Evolutionary conservation across 2,797 vertebrate genomes (phyloP).

Genomic region (Notoglanidium macrostoma): DNA sequence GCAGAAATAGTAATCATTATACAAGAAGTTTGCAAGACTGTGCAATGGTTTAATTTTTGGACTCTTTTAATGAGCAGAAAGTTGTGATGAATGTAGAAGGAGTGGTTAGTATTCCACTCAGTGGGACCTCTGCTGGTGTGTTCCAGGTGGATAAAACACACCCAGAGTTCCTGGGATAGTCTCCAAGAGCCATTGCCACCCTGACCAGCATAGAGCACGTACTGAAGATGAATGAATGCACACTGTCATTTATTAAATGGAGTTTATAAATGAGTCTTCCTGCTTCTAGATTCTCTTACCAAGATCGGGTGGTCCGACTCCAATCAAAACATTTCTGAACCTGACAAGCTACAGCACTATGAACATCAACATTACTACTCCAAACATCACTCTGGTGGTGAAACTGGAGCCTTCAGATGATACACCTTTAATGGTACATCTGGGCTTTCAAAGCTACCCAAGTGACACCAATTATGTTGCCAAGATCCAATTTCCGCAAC

Average conservation of each 20-base stretch:
- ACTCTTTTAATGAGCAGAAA: background rate
- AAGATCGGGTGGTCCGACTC: slow-evolving; percentile 61
- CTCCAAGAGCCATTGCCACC: background rate
- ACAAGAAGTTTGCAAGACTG: background rate
- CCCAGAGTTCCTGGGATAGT: background rate
- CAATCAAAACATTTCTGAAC: slow-evolving; percentile 77
- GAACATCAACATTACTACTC: slow-evolving; percentile 79
- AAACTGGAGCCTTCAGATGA: slow-evolving; percentile 80
- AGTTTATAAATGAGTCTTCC: background rate
- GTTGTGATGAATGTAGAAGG: background rate
- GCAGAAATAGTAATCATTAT: background rate
- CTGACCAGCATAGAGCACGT: background rate
- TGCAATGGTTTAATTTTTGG: background rate
- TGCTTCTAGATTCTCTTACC: slow-evolving; percentile 83
- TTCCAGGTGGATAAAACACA: background rate
- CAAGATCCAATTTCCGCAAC: slow-evolving; percentile 74
- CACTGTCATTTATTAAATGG: background rate
- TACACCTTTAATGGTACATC: slow-evolving; percentile 77
- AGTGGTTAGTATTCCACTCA: background rate
- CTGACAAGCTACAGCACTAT: slow-evolving; percentile 80
- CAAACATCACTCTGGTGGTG: slow-evolving; percentile 80
- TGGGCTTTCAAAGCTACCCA: slow-evolving; percentile 82
- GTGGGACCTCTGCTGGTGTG: background rate
- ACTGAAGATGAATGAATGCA: background rate
- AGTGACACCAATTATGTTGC: slow-evolving; percentile 77